phyloP scores from a whole-genome alignment of 2,888 invertebrate genomes.

The Scelioninae gen. 2 region DNA sequence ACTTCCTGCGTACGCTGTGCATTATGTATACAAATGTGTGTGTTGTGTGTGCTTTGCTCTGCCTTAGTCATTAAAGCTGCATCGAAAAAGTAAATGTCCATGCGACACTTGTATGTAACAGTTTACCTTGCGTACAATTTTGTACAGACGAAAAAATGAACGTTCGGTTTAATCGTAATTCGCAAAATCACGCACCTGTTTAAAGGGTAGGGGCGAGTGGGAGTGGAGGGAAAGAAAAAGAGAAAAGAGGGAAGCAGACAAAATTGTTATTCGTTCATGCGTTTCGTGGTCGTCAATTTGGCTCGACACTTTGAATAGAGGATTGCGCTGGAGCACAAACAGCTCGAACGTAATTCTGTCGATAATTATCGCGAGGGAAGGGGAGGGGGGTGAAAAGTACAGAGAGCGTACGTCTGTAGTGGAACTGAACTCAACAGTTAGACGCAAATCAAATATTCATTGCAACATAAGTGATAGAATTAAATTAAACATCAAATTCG shows the following conservation, averaged over 20 bases:
- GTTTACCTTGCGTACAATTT: slow-evolving; percentile 45
- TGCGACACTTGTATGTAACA: slow-evolving; percentile 56
- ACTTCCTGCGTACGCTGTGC: too few species aligned
- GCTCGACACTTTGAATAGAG: slow-evolving; percentile 5
- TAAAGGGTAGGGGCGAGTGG: too few species aligned
- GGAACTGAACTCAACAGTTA: slow-evolving; percentile 21
- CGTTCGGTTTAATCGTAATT: slow-evolving; percentile 19
- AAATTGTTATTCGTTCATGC: slow-evolving; percentile 24
- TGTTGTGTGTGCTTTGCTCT: slow-evolving; percentile 25
- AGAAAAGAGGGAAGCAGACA: background rate
- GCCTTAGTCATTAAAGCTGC: slow-evolving; percentile 59
- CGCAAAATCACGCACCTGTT: slow-evolving; percentile 17
- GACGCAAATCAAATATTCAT: slow-evolving; percentile 35
- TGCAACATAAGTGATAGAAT: slow-evolving; percentile 30
- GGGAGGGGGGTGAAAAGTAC: slow-evolving; percentile 30
- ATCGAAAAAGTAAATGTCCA: slow-evolving; percentile 54
- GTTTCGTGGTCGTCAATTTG: slow-evolving; percentile 11
- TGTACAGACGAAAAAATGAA: slow-evolving; percentile 13
- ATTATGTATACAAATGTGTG: slow-evolving; percentile 59
- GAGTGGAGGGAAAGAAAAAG: background rate
- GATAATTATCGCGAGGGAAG: slow-evolving; percentile 18
- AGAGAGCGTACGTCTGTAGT: slow-evolving; percentile 13
- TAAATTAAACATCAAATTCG: slow-evolving; percentile 30
- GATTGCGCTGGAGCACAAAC: background rate
- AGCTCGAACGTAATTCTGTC: slow-evolving; percentile 11